phyloP scores from a whole-genome alignment of 2,113 vertebrate genomes.

The Craseonycteris thonglongyai region DNA sequence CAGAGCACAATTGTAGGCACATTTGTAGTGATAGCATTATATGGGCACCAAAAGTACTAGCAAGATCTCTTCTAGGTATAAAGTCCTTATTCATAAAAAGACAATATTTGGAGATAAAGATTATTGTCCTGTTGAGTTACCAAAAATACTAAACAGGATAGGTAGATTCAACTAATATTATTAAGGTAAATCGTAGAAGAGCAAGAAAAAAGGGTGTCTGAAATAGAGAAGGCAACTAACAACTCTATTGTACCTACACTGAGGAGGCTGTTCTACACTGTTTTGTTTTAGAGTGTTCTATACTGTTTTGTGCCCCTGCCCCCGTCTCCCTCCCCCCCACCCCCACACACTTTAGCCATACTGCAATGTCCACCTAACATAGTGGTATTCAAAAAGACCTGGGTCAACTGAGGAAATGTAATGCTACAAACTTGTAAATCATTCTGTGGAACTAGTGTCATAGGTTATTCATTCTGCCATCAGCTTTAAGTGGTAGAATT shows the following conservation, averaged over 20 bases:
- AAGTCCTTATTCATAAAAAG: not conserved
- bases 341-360: not conserved
- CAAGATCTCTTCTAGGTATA: not conserved
- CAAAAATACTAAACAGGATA: not conserved
- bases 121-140: not conserved
- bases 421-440: not conserved
- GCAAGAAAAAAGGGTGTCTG: not conserved
- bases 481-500: not conserved
- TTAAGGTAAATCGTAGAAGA: not conserved
- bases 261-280: not conserved
- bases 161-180: constrained; percentile 1
- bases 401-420: constrained; percentile 1
- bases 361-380: not conserved
- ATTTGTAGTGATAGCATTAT: not conserved
- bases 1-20: not conserved
- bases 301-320: not conserved
- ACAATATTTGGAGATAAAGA: not conserved
- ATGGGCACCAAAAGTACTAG: not conserved
- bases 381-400: not conserved
- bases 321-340: too few relatives aligned
- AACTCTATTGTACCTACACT: not conserved
- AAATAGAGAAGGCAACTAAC: not conserved
- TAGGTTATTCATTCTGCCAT: not conserved
- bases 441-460: not conserved
- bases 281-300: not conserved